phyloP scores from a whole-genome alignment of 2,888 invertebrate species.

The Silvanus unidentatus region DNA sequence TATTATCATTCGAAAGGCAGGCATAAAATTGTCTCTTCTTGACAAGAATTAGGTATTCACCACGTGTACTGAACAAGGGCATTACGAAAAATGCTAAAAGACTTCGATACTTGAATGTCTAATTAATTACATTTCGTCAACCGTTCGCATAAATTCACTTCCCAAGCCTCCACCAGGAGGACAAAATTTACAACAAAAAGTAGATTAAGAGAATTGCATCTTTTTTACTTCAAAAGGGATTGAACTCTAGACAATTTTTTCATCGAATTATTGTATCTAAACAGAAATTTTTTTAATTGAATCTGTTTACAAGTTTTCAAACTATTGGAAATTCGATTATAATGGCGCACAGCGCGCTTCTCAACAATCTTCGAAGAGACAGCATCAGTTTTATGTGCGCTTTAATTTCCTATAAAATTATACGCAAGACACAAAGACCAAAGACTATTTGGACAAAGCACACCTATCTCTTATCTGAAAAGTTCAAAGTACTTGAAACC shows the following conservation, averaged over 20 bases:
- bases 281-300: too few relatives aligned
- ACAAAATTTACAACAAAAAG: too few relatives aligned
- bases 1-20: conserved; percentile 32
- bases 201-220: too few relatives aligned
- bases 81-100: conserved; percentile 45
- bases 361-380: too few relatives aligned
- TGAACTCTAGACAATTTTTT: too few relatives aligned
- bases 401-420: too few relatives aligned
- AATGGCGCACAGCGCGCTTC: not conserved
- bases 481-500: conserved; percentile 28
- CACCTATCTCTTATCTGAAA: conserved; percentile 24
- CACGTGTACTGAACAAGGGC: conserved; percentile 41
- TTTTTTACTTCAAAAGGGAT: too few relatives aligned
- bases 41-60: conserved; percentile 43
- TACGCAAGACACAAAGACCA: too few relatives aligned
- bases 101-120: conserved; percentile 46
- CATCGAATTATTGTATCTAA: too few relatives aligned
- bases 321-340: not conserved
- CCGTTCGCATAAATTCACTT: conserved; percentile 41
- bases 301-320: not conserved
- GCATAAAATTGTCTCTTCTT: conserved; percentile 19
- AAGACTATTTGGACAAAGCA: conserved; percentile 20
- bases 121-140: conserved; percentile 45
- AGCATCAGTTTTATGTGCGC: too few relatives aligned
- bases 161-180: conserved; percentile 11